Base-by-base conservation (phyloP, 37 sponge, comb jelly and placozoan genomes). In the Geodia barretti region DNA sequence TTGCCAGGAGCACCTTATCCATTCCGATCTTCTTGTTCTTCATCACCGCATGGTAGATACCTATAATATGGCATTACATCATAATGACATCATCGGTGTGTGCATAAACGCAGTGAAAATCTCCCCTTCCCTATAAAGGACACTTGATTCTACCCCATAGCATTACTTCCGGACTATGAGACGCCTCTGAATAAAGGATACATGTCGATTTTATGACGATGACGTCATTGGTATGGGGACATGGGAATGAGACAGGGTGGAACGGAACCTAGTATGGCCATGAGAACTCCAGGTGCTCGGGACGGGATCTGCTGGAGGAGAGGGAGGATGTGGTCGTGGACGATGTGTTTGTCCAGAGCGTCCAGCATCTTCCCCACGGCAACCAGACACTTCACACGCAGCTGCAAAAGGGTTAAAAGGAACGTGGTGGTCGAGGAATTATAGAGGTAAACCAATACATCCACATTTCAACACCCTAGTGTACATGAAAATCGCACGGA, bases 191-290 rank as follows among this genome's bases (percentile, higher is more conserved):
- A n/a, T n/a, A n/a, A n/a, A n/a, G n/a, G n/a, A n/a, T n/a, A n/a
- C n/a, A n/a, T n/a, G n/a, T n/a, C n/a, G n/a, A n/a, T n/a, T n/a
- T n/a, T n/a, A n/a, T n/a, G n/a, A n/a, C n/a, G n/a, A n/a, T n/a
- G n/a, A n/a, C n/a, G n/a, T n/a, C n/a, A n/a, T n/a, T n/a, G n/a
- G n/a, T n/a, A n/a, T n/a, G n/a, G n/a, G n/a, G n/a, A n/a, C n/a
- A n/a, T n/a, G n/a, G n/a, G n/a, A n/a, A n/a, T n/a, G n/a, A n/a
- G n/a, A n/a, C n/a, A n/a, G n/a, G n/a, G n/a, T n/a, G n/a, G n/a
- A n/a, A n/a, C n/a, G n/a, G n/a, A n/a, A 92, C 93, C 93, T 20
- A 95, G 61, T 38, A 88, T 88, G 0, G 87, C 88, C 95, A 95
- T 95, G 58, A 95, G 90, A 7, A 95, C 92, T 3, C 89, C 95